phyloP scores from a whole-genome alignment of 2,113 vertebrate genomes.

The Varanus komodoensis region DNA sequence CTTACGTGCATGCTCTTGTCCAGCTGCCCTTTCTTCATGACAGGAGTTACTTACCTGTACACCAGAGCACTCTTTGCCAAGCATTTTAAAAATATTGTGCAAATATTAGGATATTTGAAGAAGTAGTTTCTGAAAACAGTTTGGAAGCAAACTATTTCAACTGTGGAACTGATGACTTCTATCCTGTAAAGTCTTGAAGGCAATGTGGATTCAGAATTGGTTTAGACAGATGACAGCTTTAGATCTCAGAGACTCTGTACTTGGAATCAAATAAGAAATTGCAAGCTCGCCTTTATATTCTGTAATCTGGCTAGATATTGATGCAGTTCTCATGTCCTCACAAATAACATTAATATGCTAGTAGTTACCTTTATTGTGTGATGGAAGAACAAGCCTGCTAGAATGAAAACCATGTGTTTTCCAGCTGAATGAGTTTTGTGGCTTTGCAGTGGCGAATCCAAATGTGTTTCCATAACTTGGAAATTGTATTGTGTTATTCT shows the following conservation, averaged over 20 bases:
- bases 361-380: constrained; percentile 16
- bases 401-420: not conserved
- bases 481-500: not conserved
- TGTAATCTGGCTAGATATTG: not conserved
- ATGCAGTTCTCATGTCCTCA: constrained; percentile 24
- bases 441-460: constrained; percentile 9
- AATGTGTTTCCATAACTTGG: not conserved
- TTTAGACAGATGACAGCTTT: constrained; percentile 25
- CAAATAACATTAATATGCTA: constrained; percentile 19
- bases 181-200: not conserved
- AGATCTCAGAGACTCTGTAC: constrained; percentile 31
- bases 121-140: not conserved
- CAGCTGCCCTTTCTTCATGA: not conserved
- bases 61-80: not conserved
- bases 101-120: not conserved
- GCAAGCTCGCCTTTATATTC: constrained; percentile 31
- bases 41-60: not conserved
- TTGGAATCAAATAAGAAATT: constrained; percentile 32
- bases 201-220: constrained; percentile 28
- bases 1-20: not conserved
- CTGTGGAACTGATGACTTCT: not conserved
- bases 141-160: not conserved
- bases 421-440: constrained; percentile 26
- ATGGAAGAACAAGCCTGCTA: constrained; percentile 5
- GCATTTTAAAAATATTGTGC: not conserved